Conservation (phyloP, 2,113 vertebrate genomes). For the Coryphaenoides rupestris region DNA sequence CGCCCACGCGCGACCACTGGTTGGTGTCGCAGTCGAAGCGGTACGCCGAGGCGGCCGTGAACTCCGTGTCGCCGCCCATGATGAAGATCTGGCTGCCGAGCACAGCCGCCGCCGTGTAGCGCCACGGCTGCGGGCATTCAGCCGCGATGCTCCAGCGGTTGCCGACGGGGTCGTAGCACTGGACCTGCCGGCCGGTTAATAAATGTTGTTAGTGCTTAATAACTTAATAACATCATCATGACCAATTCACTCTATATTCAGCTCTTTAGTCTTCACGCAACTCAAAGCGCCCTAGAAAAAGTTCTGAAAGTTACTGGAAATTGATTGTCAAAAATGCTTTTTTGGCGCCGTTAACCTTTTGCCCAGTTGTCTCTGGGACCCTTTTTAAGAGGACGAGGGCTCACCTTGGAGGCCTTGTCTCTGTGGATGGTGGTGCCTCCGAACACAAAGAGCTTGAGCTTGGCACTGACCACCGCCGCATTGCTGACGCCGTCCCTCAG, state of each 20-base stretch:
- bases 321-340: too few relatives aligned
- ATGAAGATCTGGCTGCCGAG: slow-evolving; percentile 96
- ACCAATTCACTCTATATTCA: too few relatives aligned
- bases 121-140: slow-evolving; percentile 91
- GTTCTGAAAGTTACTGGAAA: too few relatives aligned
- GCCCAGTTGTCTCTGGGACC: too few relatives aligned
- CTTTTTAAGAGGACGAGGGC: slow-evolving; percentile 6
- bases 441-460: slow-evolving; percentile 90
- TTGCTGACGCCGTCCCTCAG: slow-evolving; percentile 91
- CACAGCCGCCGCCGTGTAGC: slow-evolving; percentile 88
- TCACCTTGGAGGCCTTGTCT: slow-evolving; percentile 85
- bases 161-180: slow-evolving; percentile 84
- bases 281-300: too few relatives aligned
- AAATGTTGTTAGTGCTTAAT: too few relatives aligned
- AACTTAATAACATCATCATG: too few relatives aligned
- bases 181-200: slow-evolving; percentile 62
- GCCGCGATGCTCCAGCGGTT: slow-evolving; percentile 90
- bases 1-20: slow-evolving; percentile 89
- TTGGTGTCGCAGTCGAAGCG: slow-evolving; percentile 90
- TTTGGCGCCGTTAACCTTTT: too few relatives aligned
- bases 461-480: slow-evolving; percentile 89
- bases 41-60: slow-evolving; percentile 89
- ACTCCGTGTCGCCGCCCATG: slow-evolving; percentile 94
- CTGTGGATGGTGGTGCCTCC: slow-evolving; percentile 89
- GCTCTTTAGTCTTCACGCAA: too few relatives aligned